Evolutionary conservation across 2,113 vertebrate species (phyloP), one percentile per base, ranked within the genome.

Genomic region (Synchiropus splendidus): DNA sequence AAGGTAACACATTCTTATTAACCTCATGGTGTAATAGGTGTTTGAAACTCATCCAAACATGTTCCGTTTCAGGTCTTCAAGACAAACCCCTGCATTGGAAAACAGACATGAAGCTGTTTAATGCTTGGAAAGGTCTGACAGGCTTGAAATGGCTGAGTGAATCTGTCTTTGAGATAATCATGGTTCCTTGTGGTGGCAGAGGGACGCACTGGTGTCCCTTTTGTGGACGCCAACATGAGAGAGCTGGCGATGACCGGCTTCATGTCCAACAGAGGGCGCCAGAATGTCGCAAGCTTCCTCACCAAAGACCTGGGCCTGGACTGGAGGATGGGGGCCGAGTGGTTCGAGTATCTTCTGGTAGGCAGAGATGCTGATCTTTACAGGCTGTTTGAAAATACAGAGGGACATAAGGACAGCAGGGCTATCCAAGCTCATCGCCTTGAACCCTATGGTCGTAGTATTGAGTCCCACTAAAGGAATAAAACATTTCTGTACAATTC

Each of bases 291-390:
- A 40, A 89, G 89, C 65, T 91, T 91, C 49, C 85, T 90, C 51
- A 88, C 86, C 16, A 90, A 90, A 57, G 88, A 90, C 62, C 69
- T 90, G 62, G 80, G 83, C 0, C 74, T 90, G 38, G 88, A 90
- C 57, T 91, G 88, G 88, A 85, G 88, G 68, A 81, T 88, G 83
- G 87, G 87, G 9, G 88, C 89, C 0, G 87, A 90, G 43, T 89
- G 83, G 87, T 92, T 92, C 2, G 78, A 89, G 14, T 84, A 80
- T 44, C 62, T 90, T 3, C 70, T 90, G 80, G 87, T 89, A 56
- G 62, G 78, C 10, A 2, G 3, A 13, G 2, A 2, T 10, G 13
- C 8, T 1, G 5, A 18, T 2, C n/a, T n/a, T 52, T 48, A n/a
- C n/a, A n/a, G n/a, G n/a, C n/a, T n/a, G n/a, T n/a, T n/a, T n/a